Percentiles rank a stretch among this genome's conserved stretches.
Conservation (phyloP, 2,888 invertebrate species). For the Eilema sororculum region DNA sequence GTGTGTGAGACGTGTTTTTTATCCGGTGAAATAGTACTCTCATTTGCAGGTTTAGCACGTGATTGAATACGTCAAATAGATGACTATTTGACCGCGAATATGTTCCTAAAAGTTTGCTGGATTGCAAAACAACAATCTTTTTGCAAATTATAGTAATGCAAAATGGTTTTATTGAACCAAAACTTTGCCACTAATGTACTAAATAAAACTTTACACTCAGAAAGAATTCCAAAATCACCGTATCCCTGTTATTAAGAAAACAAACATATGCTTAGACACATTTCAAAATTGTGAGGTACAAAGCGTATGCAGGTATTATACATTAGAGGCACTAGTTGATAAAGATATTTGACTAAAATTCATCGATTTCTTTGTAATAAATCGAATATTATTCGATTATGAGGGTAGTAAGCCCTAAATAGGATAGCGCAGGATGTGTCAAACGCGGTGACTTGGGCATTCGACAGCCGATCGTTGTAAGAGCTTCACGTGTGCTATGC, state of each 20-base stretch:
- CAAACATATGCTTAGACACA: constrained; percentile 11
- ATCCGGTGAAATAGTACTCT: too few relatives aligned
- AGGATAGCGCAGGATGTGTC: not conserved
- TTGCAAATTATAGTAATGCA: too few relatives aligned
- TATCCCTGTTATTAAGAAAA: constrained; percentile 18
- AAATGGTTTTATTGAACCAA: too few relatives aligned
- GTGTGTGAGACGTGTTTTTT: too few relatives aligned
- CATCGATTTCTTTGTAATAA: not conserved
- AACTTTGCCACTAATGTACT: too few relatives aligned
- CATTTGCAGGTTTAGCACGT: too few relatives aligned
- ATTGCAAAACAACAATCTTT: too few relatives aligned
- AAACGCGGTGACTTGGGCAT: not conserved
- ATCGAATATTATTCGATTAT: not conserved
- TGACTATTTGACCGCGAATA: too few relatives aligned
- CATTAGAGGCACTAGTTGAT: not conserved
- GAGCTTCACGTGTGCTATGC: not conserved
- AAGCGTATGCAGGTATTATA: constrained; percentile 11
- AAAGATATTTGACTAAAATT: not conserved
- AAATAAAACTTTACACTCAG: not conserved
- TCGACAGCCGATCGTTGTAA: not conserved
- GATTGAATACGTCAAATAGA: too few relatives aligned
- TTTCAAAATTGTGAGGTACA: constrained; percentile 8
- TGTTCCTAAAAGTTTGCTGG: too few relatives aligned
- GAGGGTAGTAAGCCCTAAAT: not conserved
- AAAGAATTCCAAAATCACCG: constrained; percentile 13